phyloP scores from a whole-genome alignment of 1,140 invertebrate genomes.

The Ladona fulva region DNA sequence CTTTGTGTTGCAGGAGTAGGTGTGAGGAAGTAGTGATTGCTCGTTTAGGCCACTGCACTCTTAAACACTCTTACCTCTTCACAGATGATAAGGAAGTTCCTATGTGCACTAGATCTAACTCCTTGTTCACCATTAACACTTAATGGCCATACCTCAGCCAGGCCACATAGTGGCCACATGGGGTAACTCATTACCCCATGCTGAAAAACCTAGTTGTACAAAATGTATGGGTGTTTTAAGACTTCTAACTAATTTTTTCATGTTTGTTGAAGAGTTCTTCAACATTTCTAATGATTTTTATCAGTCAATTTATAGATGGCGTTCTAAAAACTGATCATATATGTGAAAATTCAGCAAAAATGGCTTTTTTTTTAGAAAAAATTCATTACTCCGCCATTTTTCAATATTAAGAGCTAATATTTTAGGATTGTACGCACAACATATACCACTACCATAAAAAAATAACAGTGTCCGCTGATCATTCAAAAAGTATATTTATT shows the following conservation, averaged over 20 bases:
- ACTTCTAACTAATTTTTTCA: slow-evolving; percentile 18
- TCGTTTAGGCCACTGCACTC: too few relatives aligned
- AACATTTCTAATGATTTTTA: slow-evolving; percentile 18
- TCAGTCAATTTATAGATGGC: not conserved
- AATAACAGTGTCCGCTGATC: too few relatives aligned
- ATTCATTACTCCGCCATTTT: slow-evolving; percentile 12
- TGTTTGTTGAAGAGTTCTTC: slow-evolving; percentile 18
- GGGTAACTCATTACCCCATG: slow-evolving; percentile 17
- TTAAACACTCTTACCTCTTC: too few relatives aligned
- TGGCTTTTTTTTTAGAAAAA: slow-evolving; percentile 17
- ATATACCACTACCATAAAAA: too few relatives aligned
- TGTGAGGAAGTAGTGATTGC: too few relatives aligned
- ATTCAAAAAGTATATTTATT: not conserved
- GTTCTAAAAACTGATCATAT: slow-evolving; percentile 11
- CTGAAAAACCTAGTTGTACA: slow-evolving; percentile 17
- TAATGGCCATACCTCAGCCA: too few relatives aligned
- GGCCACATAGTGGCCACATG: slow-evolving; percentile 17
- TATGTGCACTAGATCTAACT: too few relatives aligned
- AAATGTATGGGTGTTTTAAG: slow-evolving; percentile 17
- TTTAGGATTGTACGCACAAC: not conserved
- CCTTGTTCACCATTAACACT: too few relatives aligned
- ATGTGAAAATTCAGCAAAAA: slow-evolving; percentile 18
- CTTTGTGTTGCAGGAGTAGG: too few relatives aligned
- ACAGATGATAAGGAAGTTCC: too few relatives aligned
- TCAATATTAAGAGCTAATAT: too few relatives aligned